Conservation (phyloP, 2,113 vertebrate genomes). For the Brachionichthys hirsutus region DNA sequence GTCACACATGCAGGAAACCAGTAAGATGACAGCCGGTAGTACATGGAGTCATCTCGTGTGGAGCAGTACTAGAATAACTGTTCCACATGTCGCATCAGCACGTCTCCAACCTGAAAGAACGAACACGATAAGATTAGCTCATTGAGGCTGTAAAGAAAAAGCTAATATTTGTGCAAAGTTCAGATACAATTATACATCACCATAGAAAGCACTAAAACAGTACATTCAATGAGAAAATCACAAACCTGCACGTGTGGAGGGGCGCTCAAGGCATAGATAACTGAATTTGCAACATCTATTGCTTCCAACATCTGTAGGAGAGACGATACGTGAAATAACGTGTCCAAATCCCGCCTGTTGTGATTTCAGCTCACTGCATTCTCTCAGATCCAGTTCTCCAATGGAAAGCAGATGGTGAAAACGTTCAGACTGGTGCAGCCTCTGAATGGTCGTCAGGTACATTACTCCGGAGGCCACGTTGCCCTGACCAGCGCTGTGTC, state of each 20-base stretch:
- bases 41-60: neutral
- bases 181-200: neutral
- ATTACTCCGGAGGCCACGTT: constrained; percentile 51
- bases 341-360: neutral
- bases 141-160: neutral
- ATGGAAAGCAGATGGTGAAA: constrained; percentile 50
- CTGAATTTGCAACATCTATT: constrained; percentile 38
- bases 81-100: constrained; percentile 85
- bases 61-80: constrained; percentile 50
- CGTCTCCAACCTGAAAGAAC: constrained; percentile 83
- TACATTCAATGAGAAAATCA: neutral
- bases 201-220: neutral
- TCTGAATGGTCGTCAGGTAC: constrained; percentile 55
- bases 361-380: constrained; percentile 60
- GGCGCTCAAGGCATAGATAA: constrained; percentile 36
- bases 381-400: constrained; percentile 50
- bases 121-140: neutral
- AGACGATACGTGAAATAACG: neutral
- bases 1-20: too few relatives aligned
- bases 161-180: neutral
- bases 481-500: constrained; percentile 20
- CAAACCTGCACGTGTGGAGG: constrained; percentile 56
- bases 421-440: constrained; percentile 65
- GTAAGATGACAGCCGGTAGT: neutral
- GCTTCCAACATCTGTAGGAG: constrained; percentile 40